A percentile compares a stretch with the other conserved stretches of the same genome.
Evolutionary conservation across 2,888 invertebrate genomes (phyloP).

Genomic region (Phalangium opilio): DNA sequence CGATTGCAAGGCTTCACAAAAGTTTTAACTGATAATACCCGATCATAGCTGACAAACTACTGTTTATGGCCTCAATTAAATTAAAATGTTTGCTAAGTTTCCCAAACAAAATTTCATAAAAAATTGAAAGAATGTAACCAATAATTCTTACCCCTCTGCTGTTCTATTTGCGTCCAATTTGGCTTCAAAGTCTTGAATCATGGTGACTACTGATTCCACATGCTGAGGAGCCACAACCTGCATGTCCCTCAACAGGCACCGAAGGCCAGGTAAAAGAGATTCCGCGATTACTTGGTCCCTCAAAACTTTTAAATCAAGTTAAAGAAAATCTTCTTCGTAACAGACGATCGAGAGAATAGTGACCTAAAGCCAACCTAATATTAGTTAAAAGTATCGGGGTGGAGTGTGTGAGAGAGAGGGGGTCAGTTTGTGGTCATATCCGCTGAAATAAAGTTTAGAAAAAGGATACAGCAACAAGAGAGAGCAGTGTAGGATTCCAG

Average conservation of each 20-base stretch:
- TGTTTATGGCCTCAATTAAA: too few species aligned
- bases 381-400: too few species aligned
- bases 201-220: constrained; percentile 29
- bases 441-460: not conserved
- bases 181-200: constrained; percentile 29
- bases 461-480: constrained; percentile 33
- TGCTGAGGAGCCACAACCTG: constrained; percentile 29
- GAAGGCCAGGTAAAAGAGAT: constrained; percentile 31
- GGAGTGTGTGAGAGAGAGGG: too few species aligned
- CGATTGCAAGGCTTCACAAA: too few species aligned
- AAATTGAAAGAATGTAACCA: too few species aligned
- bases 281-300: constrained; percentile 31
- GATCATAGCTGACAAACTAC: too few species aligned
- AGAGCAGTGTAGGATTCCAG: constrained; percentile 47
- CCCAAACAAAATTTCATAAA: too few species aligned
- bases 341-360: too few species aligned
- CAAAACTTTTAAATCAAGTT: constrained; percentile 25
- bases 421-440: too few species aligned
- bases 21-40: too few species aligned
- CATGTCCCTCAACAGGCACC: constrained; percentile 30
- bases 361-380: too few species aligned
- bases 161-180: constrained; percentile 17
- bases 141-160: constrained; percentile 18
- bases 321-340: not conserved
- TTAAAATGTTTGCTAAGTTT: too few species aligned